phyloP scores from a whole-genome alignment of 2,888 invertebrate genomes.

The Lasioglossum malachurum region DNA sequence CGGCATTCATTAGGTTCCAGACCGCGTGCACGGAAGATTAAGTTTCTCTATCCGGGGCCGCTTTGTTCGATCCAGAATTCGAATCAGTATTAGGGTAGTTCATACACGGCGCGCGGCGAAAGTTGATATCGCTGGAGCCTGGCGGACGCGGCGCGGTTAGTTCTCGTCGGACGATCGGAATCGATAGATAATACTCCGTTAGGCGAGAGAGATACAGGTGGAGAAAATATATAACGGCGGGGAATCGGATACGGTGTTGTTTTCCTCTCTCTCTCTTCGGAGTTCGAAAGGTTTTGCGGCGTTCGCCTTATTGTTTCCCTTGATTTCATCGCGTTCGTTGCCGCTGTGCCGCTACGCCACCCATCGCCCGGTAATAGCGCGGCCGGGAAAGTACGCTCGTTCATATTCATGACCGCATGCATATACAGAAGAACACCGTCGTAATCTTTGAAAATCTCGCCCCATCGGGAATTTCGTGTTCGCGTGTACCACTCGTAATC shows the following conservation, averaged over 20 bases:
- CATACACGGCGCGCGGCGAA: conserved; percentile 38
- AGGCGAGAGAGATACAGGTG: conserved; percentile 23
- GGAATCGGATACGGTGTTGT: conserved; percentile 12
- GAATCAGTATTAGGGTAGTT: conserved; percentile 56
- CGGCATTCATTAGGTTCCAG: conserved; percentile 61
- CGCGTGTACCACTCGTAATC: neutral
- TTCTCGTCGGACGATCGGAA: conserved; percentile 26
- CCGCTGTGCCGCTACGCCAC: neutral
- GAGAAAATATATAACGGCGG: conserved; percentile 35
- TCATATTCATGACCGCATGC: conserved; percentile 38
- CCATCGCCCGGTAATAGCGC: conserved; percentile 12
- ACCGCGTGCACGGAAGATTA: conserved; percentile 65
- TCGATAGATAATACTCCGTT: conserved; percentile 62
- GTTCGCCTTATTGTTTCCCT: conserved; percentile 30
- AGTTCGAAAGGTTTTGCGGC: neutral
- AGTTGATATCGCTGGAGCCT: conserved; percentile 57
- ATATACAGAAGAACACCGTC: neutral
- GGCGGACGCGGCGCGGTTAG: conserved; percentile 7
- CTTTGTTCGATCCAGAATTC: conserved; percentile 63
- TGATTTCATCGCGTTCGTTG: conserved; percentile 18
- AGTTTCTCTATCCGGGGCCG: conserved; percentile 65
- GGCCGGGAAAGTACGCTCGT: conserved; percentile 5
- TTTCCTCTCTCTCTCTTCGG: neutral
- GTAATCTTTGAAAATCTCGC: conserved; percentile 33
- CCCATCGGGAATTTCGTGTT: neutral